Percentiles rank a stretch among this genome's conserved stretches.
These are phyloP conservation scores for Apaloderma vittatum DNA, from an alignment of 2,113 vertebrate species.

Conservation along the genomic window DNA sequence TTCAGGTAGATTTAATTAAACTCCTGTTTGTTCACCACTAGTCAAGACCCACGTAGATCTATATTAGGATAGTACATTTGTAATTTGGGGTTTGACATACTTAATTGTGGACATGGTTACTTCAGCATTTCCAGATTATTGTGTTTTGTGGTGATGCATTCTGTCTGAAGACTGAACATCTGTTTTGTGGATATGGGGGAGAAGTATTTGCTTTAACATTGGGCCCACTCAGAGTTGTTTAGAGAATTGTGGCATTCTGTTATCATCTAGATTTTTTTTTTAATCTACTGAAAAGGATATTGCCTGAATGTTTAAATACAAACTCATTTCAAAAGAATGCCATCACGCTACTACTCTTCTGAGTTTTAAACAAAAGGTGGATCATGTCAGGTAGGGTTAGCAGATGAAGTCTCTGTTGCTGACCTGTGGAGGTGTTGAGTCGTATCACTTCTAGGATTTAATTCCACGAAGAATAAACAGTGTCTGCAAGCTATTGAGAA, in stretches of 20 bases:
- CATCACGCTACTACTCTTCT: not conserved
- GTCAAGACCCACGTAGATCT: not conserved
- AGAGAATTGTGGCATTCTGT: constrained; percentile 36
- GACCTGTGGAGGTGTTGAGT: not conserved
- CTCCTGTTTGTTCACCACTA: not conserved
- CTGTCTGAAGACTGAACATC: constrained; percentile 47
- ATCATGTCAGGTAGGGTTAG: not conserved
- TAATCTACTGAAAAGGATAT: constrained; percentile 8
- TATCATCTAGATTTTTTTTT: constrained; percentile 25
- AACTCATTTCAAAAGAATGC: not conserved
- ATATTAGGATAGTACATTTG: constrained; percentile 18
- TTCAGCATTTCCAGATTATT: constrained; percentile 49
- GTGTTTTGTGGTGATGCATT: constrained; percentile 59
- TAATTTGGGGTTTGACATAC: constrained; percentile 45
- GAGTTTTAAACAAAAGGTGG: not conserved
- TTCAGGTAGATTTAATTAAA: constrained; percentile 60
- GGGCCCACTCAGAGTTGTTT: not conserved
- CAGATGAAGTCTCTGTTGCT: not conserved
- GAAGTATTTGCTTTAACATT: not conserved
- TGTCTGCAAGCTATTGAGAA: not conserved
- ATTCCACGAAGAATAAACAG: no score
- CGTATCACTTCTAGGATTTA: no score
- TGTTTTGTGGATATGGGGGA: not conserved
- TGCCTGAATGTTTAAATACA: not conserved
- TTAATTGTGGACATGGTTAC: constrained; percentile 52